Percentiles rank a stretch among this genome's conserved stretches.
These are phyloP conservation scores for Autographa pulchrina DNA, from an alignment of 2,888 invertebrate genomes.

Conservation along the genomic window DNA sequence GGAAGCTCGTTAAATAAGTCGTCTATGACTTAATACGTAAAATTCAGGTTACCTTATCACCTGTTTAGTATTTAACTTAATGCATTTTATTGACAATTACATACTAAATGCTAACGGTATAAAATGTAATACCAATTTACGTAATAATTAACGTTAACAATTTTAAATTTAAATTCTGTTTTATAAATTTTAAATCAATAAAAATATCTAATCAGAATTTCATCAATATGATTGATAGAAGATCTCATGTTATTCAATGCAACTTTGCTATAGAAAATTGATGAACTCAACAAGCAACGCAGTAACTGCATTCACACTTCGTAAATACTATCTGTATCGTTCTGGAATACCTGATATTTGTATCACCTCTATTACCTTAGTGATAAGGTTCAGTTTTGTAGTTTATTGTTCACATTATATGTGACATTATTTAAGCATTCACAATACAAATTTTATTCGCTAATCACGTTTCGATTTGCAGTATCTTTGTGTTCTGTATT, in stretches of 20 bases:
- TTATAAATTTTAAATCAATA: too few species aligned
- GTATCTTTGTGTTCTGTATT: conserved; percentile 78
- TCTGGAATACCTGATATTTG: too few species aligned
- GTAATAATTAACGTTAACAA: too few species aligned
- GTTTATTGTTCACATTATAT: neutral
- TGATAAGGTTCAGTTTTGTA: neutral
- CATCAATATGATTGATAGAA: too few species aligned
- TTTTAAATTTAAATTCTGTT: neutral
- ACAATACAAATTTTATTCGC: conserved; percentile 48
- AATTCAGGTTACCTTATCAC: conserved; percentile 1
- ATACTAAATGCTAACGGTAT: too few species aligned
- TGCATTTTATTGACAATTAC: neutral
- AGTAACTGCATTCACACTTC: neutral
- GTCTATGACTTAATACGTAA: neutral
- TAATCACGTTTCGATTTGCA: conserved; percentile 21
- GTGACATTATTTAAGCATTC: conserved; percentile 14
- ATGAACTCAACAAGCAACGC: neutral
- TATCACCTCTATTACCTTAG: neutral
- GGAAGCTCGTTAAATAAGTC: too few species aligned
- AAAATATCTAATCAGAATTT: too few species aligned
- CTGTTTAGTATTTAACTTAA: neutral
- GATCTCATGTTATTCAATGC: too few species aligned
- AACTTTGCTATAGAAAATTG: too few species aligned
- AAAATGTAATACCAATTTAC: too few species aligned
- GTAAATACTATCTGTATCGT: neutral